Conservation (phyloP, 37 sponge, comb jelly and placozoan genomes). For the Crambe crambe region DNA sequence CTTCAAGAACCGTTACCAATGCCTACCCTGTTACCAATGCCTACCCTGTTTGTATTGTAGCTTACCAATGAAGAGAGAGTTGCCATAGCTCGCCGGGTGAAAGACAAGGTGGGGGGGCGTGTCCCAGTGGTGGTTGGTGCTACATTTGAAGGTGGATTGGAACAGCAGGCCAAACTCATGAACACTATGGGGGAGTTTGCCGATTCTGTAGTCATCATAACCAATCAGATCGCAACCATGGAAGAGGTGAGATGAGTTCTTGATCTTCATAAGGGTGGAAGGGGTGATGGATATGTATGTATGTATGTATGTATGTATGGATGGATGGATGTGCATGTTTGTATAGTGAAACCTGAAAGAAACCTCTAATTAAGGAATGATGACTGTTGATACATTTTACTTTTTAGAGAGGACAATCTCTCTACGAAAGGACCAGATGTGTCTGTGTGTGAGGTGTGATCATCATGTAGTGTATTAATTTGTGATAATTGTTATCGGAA, state of each 20-base stretch:
- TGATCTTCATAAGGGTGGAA: neutral
- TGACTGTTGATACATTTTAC: too few species aligned
- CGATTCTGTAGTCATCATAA: constrained; percentile 79
- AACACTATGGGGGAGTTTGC: constrained; percentile 62
- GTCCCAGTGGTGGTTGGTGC: constrained; percentile 94
- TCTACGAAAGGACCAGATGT: neutral
- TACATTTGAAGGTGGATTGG: constrained; percentile 83
- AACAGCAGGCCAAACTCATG: constrained; percentile 84
- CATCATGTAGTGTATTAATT: neutral
- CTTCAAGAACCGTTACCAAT: too few species aligned
- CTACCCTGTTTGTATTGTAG: too few species aligned
- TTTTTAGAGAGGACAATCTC: too few species aligned
- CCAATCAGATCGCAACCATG: constrained; percentile 84
- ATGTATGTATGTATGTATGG: too few species aligned
- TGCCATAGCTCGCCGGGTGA: constrained; percentile 67
- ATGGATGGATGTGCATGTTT: too few species aligned
- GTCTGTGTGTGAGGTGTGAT: neutral
- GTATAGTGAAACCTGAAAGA: too few species aligned
- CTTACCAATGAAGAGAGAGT: constrained; percentile 87
- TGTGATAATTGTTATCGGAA: too few species aligned
- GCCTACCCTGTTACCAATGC: too few species aligned
- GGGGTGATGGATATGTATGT: neutral
- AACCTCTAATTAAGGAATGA: too few species aligned
- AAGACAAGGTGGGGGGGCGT: constrained; percentile 61
- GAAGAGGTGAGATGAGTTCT: constrained; percentile 61